Base-by-base conservation (phyloP, 2,797 vertebrate genomes). In the Sebastes wilsoni region DNA sequence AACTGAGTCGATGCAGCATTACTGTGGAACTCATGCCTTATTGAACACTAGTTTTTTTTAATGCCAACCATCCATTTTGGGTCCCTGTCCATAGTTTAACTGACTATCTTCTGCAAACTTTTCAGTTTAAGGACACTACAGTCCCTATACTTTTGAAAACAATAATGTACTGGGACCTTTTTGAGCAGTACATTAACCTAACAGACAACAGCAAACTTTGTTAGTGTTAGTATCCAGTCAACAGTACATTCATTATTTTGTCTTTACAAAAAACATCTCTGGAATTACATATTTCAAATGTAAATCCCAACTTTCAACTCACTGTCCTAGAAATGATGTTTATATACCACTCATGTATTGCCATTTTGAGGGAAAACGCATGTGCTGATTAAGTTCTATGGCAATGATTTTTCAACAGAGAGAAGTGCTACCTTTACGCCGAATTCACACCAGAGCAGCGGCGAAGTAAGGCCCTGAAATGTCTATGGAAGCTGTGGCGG, bases 1-100 rank as follows among this genome's bases (percentile, higher is more conserved):
- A 36, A 4, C 56, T 46, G 66, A 76, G 76, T 72, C 36, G 14
- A 46, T 52, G 72, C 61, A 58, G 67, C 60, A 55, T 81, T 25
- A 54, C 64, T 34, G 38, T 28, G 34, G 42, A 81, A 18, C 66
- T 82, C 72, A 77, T 72, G 25, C 27, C 42, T 88, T 83, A 87
- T 84, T 85, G n/a, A 85, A 80, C 55, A 74, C 68, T 30, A 4
- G 38, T 79, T 68, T 59, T 59, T 59, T 32, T 62, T 36, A 28
- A 49, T 69, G n/a, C 36, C 62, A 62, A 61, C 25, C 20, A 20
- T 75, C 55, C 52, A 72, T 82, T 75, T 58, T 20, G 6, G 14
- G 49, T 52, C 23, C 18, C 18, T 38, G 36, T 74, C 28, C 9
- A 54, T 32, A 62, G 42, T 80, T 71, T 8, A 66, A 46, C 70